A percentile compares a stretch with the other conserved stretches of the same genome.
These are phyloP conservation scores for Podarcis lilfordi DNA, from an alignment of 2,797 vertebrate genomes.

Conservation along the genomic window DNA sequence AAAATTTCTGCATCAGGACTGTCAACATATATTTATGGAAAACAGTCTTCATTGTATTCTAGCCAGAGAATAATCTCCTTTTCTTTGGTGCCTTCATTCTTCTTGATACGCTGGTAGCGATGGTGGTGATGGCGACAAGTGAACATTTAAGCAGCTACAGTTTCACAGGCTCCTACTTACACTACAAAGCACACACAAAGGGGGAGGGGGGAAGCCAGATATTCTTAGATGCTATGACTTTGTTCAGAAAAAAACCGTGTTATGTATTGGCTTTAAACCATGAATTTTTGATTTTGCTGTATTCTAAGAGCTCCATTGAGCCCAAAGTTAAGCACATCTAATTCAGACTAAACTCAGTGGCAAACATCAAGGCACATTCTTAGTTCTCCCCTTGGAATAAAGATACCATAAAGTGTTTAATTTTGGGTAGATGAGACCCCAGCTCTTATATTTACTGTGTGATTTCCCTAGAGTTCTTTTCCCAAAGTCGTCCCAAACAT, in stretches of 20 bases:
- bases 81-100: conserved; percentile 64
- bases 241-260: conserved; percentile 31
- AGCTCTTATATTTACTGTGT: background rate
- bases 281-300: conserved; percentile 41
- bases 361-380: background rate
- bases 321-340: background rate
- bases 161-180: conserved; percentile 63
- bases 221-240: conserved; percentile 45
- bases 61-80: conserved; percentile 64
- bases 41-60: conserved; percentile 69
- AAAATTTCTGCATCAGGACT: conserved; percentile 69
- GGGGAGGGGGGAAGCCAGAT: conserved; percentile 3
- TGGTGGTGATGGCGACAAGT: conserved; percentile 50
- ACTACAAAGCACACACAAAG: conserved; percentile 7
- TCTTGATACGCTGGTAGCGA: conserved; percentile 43
- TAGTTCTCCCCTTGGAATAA: background rate
- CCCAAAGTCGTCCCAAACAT: background rate
- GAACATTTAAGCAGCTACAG: conserved; percentile 62
- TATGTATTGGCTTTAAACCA: conserved; percentile 58
- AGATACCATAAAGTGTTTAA: background rate
- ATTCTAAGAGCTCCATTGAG: conserved; percentile 10
- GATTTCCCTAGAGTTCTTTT: too few relatives aligned
- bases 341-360: background rate
- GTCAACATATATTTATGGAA: conserved; percentile 67
- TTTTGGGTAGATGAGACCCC: background rate